Evolutionary conservation across 2,113 vertebrate genomes (phyloP).

Genomic region (Oceanites oceanicus): DNA sequence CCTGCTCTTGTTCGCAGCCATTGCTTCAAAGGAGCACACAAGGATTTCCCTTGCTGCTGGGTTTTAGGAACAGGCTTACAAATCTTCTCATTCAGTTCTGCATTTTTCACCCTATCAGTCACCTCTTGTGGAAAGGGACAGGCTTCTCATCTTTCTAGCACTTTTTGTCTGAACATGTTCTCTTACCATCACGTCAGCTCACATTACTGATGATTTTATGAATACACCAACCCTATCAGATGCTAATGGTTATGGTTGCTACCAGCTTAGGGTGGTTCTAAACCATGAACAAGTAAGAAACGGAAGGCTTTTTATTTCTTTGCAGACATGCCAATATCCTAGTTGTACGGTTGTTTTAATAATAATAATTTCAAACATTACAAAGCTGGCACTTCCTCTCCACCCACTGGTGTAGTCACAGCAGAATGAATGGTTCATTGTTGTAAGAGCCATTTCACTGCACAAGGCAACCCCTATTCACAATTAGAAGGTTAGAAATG

Average conservation of each 20-base stretch:
- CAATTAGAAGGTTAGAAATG: constrained; percentile 32
- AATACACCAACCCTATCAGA: neutral
- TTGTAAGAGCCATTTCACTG: constrained; percentile 34
- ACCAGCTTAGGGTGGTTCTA: neutral
- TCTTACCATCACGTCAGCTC: neutral
- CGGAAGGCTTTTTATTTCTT: constrained; percentile 17
- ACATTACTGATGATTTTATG: neutral
- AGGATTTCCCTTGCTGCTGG: neutral
- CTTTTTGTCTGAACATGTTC: neutral
- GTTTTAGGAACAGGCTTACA: neutral
- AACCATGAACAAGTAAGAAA: neutral
- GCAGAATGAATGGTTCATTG: constrained; percentile 61
- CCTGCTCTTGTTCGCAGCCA: neutral
- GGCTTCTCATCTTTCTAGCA: neutral
- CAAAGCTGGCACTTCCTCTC: constrained; percentile 33
- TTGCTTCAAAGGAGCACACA: neutral
- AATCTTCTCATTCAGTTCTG: neutral
- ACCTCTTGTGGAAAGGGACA: neutral
- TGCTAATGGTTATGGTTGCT: neutral
- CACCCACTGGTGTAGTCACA: constrained; percentile 4
- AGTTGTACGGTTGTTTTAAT: neutral
- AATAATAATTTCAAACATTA: constrained; percentile 40
- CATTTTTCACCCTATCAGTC: neutral
- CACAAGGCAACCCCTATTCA: constrained; percentile 38
- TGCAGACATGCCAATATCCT: neutral